These are phyloP conservation scores for Drosophila robusta DNA, from an alignment of 2,888 invertebrate species.

Conservation along the genomic window DNA sequence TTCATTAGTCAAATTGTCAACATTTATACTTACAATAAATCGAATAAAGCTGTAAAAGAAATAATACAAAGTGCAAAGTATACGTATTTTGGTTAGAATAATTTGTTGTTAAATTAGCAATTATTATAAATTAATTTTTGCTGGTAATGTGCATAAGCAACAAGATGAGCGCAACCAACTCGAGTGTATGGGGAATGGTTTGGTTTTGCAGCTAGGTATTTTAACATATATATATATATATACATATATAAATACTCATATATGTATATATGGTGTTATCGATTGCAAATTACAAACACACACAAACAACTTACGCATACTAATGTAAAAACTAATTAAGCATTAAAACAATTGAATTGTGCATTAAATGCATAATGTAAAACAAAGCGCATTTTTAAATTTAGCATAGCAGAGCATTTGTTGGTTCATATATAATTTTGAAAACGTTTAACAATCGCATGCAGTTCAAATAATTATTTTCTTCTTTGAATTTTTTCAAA, in stretches of 20 bases:
- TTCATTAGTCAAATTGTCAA: constrained; percentile 60
- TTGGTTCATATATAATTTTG: constrained; percentile 54
- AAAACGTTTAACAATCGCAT: constrained; percentile 66
- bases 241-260: not conserved
- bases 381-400: constrained; percentile 69
- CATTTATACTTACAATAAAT: constrained; percentile 41
- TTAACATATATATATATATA: not conserved
- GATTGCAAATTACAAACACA: constrained; percentile 65
- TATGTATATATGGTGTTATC: constrained; percentile 16
- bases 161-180: constrained; percentile 48
- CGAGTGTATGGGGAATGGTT: constrained; percentile 34
- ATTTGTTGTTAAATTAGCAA: constrained; percentile 80
- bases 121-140: constrained; percentile 63
- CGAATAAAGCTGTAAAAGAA: constrained; percentile 17
- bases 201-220: constrained; percentile 27
- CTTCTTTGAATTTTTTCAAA: constrained; percentile 19
- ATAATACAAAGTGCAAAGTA: constrained; percentile 56
- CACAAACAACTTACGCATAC: constrained; percentile 79
- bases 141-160: constrained; percentile 54
- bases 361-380: constrained; percentile 73
- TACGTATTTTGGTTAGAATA: constrained; percentile 50
- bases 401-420: constrained; percentile 66
- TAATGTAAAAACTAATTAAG: constrained; percentile 54
- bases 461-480: constrained; percentile 50
- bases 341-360: constrained; percentile 69